Evolutionary conservation across 2,888 invertebrate species (phyloP).

Genomic region (Pristionchus japonicus): DNA sequence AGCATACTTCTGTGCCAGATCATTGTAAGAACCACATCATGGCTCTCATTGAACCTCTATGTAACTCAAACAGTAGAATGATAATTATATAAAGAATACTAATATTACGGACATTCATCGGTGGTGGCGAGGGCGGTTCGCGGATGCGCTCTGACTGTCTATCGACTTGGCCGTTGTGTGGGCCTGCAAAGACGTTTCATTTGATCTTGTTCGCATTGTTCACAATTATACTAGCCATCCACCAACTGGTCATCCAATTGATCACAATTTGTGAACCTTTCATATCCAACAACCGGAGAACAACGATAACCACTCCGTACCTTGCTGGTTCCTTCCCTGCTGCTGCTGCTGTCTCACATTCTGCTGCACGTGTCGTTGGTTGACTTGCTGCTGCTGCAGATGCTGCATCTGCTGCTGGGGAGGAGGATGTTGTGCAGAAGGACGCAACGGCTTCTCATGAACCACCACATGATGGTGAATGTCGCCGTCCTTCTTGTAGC

Average conservation of each 20-base stretch:
- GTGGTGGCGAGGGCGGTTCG: background rate
- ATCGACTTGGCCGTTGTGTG: background rate
- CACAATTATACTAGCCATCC: too few relatives aligned
- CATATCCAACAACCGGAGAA: background rate
- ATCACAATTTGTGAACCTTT: too few relatives aligned
- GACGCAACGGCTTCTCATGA: slow-evolving; percentile 1
- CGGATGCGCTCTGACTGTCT: background rate
- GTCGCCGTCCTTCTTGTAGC: slow-evolving; percentile 9
- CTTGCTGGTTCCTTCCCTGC: background rate
- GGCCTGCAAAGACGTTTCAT: background rate
- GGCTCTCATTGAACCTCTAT: too few relatives aligned
- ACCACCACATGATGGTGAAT: background rate
- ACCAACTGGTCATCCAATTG: too few relatives aligned
- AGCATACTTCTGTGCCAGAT: too few relatives aligned
- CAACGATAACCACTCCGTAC: background rate
- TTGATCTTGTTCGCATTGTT: background rate
- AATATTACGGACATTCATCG: too few relatives aligned
- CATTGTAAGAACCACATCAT: too few relatives aligned
- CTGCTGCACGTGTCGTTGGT: background rate
- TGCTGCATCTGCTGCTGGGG: background rate
- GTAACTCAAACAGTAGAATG: too few relatives aligned
- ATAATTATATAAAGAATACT: background rate
- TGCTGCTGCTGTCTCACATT: background rate
- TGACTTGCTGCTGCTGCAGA: background rate
- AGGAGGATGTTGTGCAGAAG: too few relatives aligned